These are phyloP conservation scores for Lithophane socia DNA, from an alignment of 2,888 invertebrate species.

Conservation along the genomic window DNA sequence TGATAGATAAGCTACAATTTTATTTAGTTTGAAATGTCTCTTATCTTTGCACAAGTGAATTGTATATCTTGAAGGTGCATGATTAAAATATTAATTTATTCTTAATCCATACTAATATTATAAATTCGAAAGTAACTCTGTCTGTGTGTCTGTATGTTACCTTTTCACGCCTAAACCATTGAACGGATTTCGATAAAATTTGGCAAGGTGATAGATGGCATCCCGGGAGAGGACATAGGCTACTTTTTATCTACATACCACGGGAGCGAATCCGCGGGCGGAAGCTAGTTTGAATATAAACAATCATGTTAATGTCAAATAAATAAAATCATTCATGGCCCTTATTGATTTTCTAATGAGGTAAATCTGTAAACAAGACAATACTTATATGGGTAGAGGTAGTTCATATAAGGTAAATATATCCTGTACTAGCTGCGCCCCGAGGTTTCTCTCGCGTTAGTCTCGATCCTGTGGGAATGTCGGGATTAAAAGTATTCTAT, in stretches of 20 bases:
- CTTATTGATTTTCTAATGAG: background rate
- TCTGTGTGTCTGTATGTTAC: too few relatives aligned
- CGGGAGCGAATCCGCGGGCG: too few relatives aligned
- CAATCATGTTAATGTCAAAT: background rate
- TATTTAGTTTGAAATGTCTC: conserved; percentile 4
- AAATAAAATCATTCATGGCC: background rate
- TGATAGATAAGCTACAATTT: conserved; percentile 26
- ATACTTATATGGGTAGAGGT: background rate
- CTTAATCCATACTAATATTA: conserved; percentile 8
- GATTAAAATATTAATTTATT: conserved; percentile 19
- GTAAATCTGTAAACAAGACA: background rate
- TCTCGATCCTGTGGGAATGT: too few relatives aligned
- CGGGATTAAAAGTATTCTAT: too few relatives aligned
- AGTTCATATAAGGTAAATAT: background rate
- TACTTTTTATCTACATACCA: too few relatives aligned
- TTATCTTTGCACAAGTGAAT: conserved; percentile 13
- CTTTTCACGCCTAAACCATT: too few relatives aligned
- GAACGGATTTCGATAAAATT: too few relatives aligned
- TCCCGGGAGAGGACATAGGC: too few relatives aligned
- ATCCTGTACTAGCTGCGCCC: background rate
- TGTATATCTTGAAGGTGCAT: background rate
- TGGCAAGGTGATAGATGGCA: too few relatives aligned
- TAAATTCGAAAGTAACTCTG: too few relatives aligned
- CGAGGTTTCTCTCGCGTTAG: too few relatives aligned
- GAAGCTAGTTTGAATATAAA: conserved; percentile 7